Conservation (phyloP, 2,888 invertebrate genomes). For the Teleiodes luculella region DNA sequence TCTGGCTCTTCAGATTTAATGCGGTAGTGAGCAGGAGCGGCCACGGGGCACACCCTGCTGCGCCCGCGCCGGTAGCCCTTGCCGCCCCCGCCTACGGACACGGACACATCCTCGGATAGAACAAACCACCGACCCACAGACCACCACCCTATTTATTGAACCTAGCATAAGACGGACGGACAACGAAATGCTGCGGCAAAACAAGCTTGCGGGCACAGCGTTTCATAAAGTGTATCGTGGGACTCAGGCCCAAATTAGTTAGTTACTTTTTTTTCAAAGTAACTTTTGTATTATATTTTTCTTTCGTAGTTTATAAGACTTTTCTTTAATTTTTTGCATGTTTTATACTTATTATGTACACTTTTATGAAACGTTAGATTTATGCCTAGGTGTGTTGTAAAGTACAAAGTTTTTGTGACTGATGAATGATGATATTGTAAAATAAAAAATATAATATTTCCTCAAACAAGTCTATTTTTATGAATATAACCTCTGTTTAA, state of each 20-base stretch:
- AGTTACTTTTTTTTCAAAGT: constrained; percentile 31
- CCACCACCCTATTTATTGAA: constrained; percentile 60
- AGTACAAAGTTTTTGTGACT: constrained; percentile 59
- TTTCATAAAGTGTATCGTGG: constrained; percentile 57
- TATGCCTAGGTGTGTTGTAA: constrained; percentile 56
- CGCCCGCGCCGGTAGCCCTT: constrained; percentile 44
- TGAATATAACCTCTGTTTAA: no score
- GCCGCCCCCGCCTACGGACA: constrained; percentile 60
- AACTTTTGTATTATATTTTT: constrained; percentile 71
- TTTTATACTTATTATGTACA: constrained; percentile 39
- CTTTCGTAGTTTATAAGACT: constrained; percentile 61
- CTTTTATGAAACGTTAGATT: constrained; percentile 70
- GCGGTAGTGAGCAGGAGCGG: constrained; percentile 79
- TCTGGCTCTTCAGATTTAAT: constrained; percentile 77
- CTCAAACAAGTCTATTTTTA: constrained; percentile 33
- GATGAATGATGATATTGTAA: no score
- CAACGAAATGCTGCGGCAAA: constrained; percentile 46
- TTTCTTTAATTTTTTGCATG: constrained; percentile 41
- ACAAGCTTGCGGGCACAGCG: constrained; percentile 11
- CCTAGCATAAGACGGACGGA: constrained; percentile 63
- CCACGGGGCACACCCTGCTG: constrained; percentile 75
- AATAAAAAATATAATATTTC: constrained; percentile 58
- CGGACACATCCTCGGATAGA: constrained; percentile 57
- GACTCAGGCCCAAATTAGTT: constrained; percentile 57
- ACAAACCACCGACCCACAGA: constrained; percentile 28